Conservation (phyloP, 2,797 vertebrate genomes). For the Hemibagrus guttatus region DNA sequence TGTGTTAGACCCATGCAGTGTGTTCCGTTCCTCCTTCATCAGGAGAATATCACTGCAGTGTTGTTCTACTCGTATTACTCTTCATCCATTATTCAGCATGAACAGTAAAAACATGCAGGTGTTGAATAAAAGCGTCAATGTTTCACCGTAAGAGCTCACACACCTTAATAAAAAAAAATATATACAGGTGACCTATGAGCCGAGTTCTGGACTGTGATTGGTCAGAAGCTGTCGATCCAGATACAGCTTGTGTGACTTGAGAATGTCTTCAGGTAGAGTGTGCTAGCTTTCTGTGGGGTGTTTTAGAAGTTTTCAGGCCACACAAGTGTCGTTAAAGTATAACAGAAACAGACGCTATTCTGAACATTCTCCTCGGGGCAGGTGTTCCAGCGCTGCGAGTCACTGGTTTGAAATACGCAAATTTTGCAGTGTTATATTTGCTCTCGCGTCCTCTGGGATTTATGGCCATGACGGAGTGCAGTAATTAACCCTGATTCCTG, state of each 20-base stretch:
- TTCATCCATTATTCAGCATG: neutral
- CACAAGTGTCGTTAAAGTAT: neutral
- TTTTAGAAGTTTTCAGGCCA: neutral
- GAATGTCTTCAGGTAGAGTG: neutral
- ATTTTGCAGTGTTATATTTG: neutral
- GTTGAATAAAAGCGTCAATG: neutral
- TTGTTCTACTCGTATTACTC: neutral
- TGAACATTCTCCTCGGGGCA: neutral
- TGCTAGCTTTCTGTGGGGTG: neutral
- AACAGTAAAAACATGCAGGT: neutral
- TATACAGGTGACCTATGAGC: neutral
- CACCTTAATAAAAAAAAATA: neutral
- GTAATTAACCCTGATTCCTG: slow-evolving; percentile 14
- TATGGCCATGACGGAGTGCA: neutral
- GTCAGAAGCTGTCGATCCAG: neutral
- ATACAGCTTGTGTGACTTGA: neutral
- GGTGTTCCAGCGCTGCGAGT: neutral
- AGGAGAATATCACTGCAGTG: neutral
- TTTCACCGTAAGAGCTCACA: neutral
- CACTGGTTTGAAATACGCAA: too few relatives aligned
- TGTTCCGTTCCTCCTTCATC: neutral
- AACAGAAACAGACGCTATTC: neutral
- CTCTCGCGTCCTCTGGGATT: neutral
- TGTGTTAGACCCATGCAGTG: neutral
- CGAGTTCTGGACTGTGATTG: neutral